Conservation (phyloP, 2,888 invertebrate species). For the Pedicia rivosa region DNA sequence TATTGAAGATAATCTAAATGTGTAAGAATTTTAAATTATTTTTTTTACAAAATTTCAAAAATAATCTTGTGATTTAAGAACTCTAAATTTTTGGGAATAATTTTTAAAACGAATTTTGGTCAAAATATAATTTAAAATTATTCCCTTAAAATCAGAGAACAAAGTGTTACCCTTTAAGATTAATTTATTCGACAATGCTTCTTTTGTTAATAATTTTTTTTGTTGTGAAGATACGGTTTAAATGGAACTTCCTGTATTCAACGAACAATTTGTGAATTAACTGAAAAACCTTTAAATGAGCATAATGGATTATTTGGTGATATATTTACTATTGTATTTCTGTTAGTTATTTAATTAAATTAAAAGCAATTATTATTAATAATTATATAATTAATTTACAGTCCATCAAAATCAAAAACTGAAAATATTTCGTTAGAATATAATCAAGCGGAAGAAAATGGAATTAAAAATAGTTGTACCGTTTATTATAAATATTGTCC, state of each 20-base stretch:
- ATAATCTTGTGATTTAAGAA: too few relatives aligned
- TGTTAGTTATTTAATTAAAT: slow-evolving; percentile 41
- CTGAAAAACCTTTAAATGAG: slow-evolving; percentile 33
- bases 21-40: too few relatives aligned
- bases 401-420: background rate
- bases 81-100: too few relatives aligned
- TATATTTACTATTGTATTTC: slow-evolving; percentile 40
- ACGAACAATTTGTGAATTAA: slow-evolving; percentile 42
- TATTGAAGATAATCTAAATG: slow-evolving; percentile 1
- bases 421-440: background rate
- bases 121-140: too few relatives aligned
- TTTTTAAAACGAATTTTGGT: too few relatives aligned
- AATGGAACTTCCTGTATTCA: slow-evolving; percentile 38
- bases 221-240: slow-evolving; percentile 26
- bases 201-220: too few relatives aligned
- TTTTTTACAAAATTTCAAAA: too few relatives aligned
- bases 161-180: too few relatives aligned
- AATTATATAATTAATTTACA: background rate
- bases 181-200: too few relatives aligned
- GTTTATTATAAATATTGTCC: slow-evolving; percentile 35
- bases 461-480: slow-evolving; percentile 32
- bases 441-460: slow-evolving; percentile 32
- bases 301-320: slow-evolving; percentile 44
- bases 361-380: too few relatives aligned
- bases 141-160: too few relatives aligned